These are phyloP conservation scores for Drosophila lowei DNA, from an alignment of 1,140 invertebrate genomes.

Conservation along the genomic window DNA sequence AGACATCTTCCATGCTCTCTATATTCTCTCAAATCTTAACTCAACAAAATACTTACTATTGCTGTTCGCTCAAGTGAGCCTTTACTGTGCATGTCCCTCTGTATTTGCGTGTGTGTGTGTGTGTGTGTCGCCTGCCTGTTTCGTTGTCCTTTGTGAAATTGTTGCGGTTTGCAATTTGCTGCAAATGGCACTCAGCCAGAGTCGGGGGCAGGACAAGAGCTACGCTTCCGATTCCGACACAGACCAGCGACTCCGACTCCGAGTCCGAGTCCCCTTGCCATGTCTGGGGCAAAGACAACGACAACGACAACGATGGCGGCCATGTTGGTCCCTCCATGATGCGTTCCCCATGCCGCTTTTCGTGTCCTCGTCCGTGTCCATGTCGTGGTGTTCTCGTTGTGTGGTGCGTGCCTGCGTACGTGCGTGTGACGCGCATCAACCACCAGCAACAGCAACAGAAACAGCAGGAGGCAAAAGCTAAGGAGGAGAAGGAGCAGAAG, in stretches of 20 bases:
- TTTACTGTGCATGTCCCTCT: too few relatives aligned
- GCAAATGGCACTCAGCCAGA: conserved; percentile 74
- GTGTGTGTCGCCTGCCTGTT: conserved; percentile 33
- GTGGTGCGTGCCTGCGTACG: conserved; percentile 46
- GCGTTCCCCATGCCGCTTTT: conserved; percentile 37
- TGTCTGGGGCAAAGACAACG: conserved; percentile 4
- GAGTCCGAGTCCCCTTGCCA: neutral
- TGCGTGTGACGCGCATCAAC: conserved; percentile 67
- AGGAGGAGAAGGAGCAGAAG: neutral
- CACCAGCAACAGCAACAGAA: conserved; percentile 37
- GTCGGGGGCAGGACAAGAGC: conserved; percentile 24
- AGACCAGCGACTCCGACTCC: too few relatives aligned
- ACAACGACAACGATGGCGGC: conserved; percentile 27
- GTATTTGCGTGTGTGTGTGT: conserved; percentile 13
- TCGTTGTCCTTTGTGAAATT: conserved; percentile 75
- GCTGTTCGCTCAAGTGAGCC: too few relatives aligned
- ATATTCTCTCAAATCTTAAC: too few relatives aligned
- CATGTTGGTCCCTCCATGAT: conserved; percentile 61
- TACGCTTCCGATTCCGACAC: conserved; percentile 5
- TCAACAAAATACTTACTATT: too few relatives aligned
- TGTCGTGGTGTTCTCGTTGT: neutral
- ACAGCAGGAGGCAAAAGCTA: neutral
- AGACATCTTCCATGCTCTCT: neutral
- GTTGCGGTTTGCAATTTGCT: conserved; percentile 82
- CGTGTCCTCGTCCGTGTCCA: conserved; percentile 9